Evolutionary conservation across 2,888 invertebrate species (phyloP), one percentile per base, ranked within the genome.

Genomic region (Ypsolopha scabrella): DNA sequence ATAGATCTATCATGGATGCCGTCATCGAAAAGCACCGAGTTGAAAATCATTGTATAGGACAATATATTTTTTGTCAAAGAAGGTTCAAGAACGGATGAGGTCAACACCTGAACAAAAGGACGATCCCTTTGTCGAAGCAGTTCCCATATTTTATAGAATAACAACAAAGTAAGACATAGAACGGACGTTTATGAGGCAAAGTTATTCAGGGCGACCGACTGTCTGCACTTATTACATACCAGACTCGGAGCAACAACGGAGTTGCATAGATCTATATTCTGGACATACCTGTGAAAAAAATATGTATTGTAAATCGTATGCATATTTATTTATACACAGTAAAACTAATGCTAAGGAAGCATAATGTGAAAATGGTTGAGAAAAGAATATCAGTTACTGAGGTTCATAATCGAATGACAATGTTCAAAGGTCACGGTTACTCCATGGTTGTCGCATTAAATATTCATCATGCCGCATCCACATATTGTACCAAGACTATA

Each of bases 391-490:
- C 39, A 39, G 39, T 39, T 39, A 4, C 2, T 24, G 24, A 24
- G 24, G 24, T 24, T 24, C 24, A 24, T 9, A 39, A 39, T 14
- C 24, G 44, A 9, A 44, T 38, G 11, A 48, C 36, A 37, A 13
- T 24, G 13, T 10, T 11, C 11, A 78, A 81, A 80, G 81, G 81
- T 80, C 81, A 71, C 60, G 74, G 68, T 62, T 72, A 62, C 58
- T 66, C 65, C 38, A 50, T 64, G 65, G 62, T 64, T 63, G 62
- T 63, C 60, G 64, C 68, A 77, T 77, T 79, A 79, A 70, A 78
- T 77, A 82, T 82, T 78, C 79, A 81, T 80, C 70, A 67, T 51
- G 62, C 24, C 66, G 67, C 68, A 74, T 72, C 75, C 73, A 75
- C 76, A 35, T 38, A 68, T 71, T 63, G 70, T 67, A 67, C 65